Percentiles rank a stretch among this genome's conserved stretches.
Conservation (phyloP, 2,888 invertebrate species). For the Trypoxylon attenuatum region DNA sequence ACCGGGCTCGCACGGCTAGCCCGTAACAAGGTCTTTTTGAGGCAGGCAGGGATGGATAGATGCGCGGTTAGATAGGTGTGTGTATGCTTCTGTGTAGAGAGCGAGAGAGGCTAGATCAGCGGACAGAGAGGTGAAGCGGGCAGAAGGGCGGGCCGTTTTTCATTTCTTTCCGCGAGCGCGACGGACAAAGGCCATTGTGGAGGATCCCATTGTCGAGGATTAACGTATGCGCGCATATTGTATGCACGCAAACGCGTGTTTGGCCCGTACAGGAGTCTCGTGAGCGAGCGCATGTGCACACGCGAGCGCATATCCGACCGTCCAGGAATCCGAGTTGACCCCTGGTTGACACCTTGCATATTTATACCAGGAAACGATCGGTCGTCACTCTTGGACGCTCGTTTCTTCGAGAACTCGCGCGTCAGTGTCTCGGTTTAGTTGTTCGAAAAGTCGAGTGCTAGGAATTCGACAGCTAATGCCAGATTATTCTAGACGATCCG, state of each 20-base stretch:
- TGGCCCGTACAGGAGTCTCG: conserved; percentile 13
- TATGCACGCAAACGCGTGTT: conserved; percentile 33
- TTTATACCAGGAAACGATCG: conserved; percentile 69
- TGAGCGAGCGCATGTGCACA: conserved; percentile 18
- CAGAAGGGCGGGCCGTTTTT: conserved; percentile 58
- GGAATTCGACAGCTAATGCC: too few species aligned
- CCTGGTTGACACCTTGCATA: conserved; percentile 65
- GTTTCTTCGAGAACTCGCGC: too few species aligned
- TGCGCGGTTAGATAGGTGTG: neutral
- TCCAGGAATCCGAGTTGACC: conserved; percentile 68
- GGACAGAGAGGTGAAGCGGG: neutral
- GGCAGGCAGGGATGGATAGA: neutral
- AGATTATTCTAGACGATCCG: too few species aligned
- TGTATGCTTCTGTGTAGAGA: neutral
- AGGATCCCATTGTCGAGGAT: conserved; percentile 67
- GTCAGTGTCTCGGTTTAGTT: too few species aligned
- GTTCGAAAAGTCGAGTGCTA: too few species aligned
- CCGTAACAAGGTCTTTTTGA: too few species aligned
- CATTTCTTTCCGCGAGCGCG: conserved; percentile 64
- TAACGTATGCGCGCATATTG: conserved; percentile 63
- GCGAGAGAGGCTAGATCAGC: neutral
- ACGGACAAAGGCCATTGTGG: conserved; percentile 70
- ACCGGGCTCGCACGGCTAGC: too few species aligned
- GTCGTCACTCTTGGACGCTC: neutral
- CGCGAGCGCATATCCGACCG: conserved; percentile 33